These are phyloP conservation scores for Promerops cafer DNA, from an alignment of 2,113 vertebrate genomes.

Conservation along the genomic window DNA sequence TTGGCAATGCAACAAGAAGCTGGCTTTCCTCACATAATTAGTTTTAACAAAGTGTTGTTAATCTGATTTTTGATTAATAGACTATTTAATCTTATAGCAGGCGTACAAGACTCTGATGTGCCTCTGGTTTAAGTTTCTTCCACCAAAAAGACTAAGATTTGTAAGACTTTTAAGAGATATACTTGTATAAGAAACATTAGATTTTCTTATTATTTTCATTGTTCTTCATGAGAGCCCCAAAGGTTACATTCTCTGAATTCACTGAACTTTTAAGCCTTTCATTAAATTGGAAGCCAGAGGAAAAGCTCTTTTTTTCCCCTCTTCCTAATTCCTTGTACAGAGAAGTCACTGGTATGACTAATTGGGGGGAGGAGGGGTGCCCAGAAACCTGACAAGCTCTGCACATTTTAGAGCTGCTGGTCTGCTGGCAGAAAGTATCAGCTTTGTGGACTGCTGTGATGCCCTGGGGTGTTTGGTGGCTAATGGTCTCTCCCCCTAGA, in stretches of 20 bases:
- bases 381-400: not conserved
- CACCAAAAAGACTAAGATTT: not conserved
- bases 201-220: not conserved
- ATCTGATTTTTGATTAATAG: slow-evolving; percentile 53
- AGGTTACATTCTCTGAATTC: slow-evolving; percentile 33
- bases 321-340: not conserved
- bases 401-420: not conserved
- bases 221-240: not conserved
- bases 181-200: not conserved
- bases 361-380: not conserved
- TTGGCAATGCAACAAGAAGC: not conserved
- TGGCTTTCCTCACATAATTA: slow-evolving; percentile 42
- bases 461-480: not conserved
- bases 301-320: not conserved
- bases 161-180: not conserved
- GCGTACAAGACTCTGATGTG: not conserved
- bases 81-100: slow-evolving; percentile 4
- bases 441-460: not conserved
- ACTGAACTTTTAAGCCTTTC: slow-evolving; percentile 38
- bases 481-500: not conserved
- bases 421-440: not conserved
- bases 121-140: not conserved
- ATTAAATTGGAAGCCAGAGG: not conserved
- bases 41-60: slow-evolving; percentile 28
- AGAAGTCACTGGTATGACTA: not conserved